Percentiles rank a stretch among this genome's conserved stretches.
Evolutionary conservation across 2,888 invertebrate species (phyloP).

Genomic region (Sesia apiformis): DNA sequence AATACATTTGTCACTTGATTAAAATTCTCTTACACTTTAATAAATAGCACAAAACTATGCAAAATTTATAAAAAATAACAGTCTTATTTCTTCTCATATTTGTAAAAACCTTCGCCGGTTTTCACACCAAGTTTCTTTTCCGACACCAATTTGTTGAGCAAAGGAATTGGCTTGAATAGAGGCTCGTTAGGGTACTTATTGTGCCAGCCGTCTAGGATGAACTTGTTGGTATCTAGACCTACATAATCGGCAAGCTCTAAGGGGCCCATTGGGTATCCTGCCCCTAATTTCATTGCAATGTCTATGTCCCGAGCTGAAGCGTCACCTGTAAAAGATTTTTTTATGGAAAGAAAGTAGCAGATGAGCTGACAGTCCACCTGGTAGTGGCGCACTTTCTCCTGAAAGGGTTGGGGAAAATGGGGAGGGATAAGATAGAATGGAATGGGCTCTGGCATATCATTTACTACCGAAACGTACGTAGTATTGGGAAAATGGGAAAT

Average conservation of each 20-base stretch:
- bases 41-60: background rate
- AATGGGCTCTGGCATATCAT: too few relatives aligned
- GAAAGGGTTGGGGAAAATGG: too few relatives aligned
- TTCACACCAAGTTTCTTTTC: slow-evolving; percentile 89
- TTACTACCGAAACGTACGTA: too few relatives aligned
- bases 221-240: slow-evolving; percentile 85
- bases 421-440: too few relatives aligned
- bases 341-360: background rate
- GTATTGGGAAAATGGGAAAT: too few relatives aligned
- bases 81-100: slow-evolving; percentile 68
- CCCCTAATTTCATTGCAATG: slow-evolving; percentile 91
- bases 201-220: slow-evolving; percentile 86
- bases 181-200: slow-evolving; percentile 62
- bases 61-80: background rate
- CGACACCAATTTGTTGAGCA: slow-evolving; percentile 79
- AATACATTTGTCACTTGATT: background rate
- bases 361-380: background rate
- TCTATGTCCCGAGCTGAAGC: slow-evolving; percentile 87
- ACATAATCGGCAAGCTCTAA: slow-evolving; percentile 89
- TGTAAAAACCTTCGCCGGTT: slow-evolving; percentile 89
- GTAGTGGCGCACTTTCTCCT: background rate
- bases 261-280: slow-evolving; percentile 93
- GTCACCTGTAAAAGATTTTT: slow-evolving; percentile 65
- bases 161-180: slow-evolving; percentile 56
- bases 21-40: background rate